Base-by-base conservation (phyloP, 1,140 invertebrate species). In the Harlomillsia oculata region DNA sequence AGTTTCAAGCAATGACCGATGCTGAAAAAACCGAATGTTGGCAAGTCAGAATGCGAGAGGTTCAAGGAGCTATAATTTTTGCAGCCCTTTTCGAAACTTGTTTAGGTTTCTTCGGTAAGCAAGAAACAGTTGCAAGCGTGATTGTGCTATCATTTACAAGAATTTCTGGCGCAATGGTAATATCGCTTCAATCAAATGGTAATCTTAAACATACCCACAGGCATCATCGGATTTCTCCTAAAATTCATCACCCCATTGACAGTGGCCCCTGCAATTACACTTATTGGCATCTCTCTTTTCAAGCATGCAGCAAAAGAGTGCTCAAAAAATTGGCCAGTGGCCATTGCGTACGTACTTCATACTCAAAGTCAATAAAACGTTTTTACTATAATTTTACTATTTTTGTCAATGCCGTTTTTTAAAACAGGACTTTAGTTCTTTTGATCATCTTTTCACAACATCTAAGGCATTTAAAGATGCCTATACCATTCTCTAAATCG, bases 361-460 rank as follows among this genome's bases (percentile, higher is more conserved):
- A 16, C 21, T 5, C 6, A n/a, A n/a, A n/a, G n/a, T n/a, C n/a
- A n/a, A n/a, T n/a, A n/a, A n/a, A 34, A n/a, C 8, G 32, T 34
- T 34, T 34, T 34, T 9, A 34, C n/a, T 34, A n/a, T 34, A 18
- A 9, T 40, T 9, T 9, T 40, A 40, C 18, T 40, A 14, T 40
- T 6, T 14, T 14, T 13, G 5, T 9, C 16, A 40, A 40, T 40
- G 11, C 5, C 29, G 32, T 23, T 30, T 30, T 55, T 61, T 67
- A 18, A 61, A 59, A 0, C 70, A 91, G 88, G 51, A 91, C 87
- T 1, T 84, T 89, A 51, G 71, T 78, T 1, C 75, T 90, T 69
- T 71, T 91, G 54, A 84, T 87, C 0, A 67, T 89, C n/a, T 90
- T 89, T 67, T 89, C 87, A 0, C 84, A 90, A 71, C 81, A 85